phyloP scores from a whole-genome alignment of 1,140 invertebrate species.

The Dendroctonus valens region DNA sequence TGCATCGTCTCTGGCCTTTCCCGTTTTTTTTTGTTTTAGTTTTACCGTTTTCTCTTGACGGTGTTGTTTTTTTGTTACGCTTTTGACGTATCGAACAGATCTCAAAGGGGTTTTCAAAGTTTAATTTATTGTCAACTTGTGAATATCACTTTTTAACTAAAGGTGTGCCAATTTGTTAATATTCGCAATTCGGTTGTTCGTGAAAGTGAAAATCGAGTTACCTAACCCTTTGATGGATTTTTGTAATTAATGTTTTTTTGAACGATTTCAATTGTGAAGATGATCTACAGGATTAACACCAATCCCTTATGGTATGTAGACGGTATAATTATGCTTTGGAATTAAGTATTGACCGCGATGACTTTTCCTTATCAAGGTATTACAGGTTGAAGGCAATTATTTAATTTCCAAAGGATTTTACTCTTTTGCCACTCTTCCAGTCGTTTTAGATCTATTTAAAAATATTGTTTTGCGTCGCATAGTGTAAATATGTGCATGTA shows the following conservation, averaged over 20 bases:
- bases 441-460: background rate
- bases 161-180: slow-evolving; percentile 22
- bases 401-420: background rate
- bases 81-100: background rate
- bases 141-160: slow-evolving; percentile 10
- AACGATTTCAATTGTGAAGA: slow-evolving; percentile 3
- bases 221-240: slow-evolving; percentile 7
- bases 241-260: slow-evolving; percentile 1
- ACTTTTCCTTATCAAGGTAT: background rate
- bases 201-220: slow-evolving; percentile 30
- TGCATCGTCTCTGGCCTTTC: slow-evolving; percentile 21
- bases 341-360: background rate
- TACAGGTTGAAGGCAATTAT: background rate
- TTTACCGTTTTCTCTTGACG: slow-evolving; percentile 15
- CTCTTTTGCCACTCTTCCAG: background rate
- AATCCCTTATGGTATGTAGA: background rate
- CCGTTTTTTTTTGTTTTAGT: slow-evolving; percentile 17
- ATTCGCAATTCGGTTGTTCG: slow-evolving; percentile 12
- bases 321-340: background rate
- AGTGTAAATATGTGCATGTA: background rate
- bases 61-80: background rate
- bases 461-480: background rate
- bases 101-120: background rate
- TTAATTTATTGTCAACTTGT: slow-evolving; percentile 2
- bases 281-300: background rate